Evolutionary conservation across 2,888 invertebrate species (phyloP).

Genomic region (Nephrotoma guestfalica): DNA sequence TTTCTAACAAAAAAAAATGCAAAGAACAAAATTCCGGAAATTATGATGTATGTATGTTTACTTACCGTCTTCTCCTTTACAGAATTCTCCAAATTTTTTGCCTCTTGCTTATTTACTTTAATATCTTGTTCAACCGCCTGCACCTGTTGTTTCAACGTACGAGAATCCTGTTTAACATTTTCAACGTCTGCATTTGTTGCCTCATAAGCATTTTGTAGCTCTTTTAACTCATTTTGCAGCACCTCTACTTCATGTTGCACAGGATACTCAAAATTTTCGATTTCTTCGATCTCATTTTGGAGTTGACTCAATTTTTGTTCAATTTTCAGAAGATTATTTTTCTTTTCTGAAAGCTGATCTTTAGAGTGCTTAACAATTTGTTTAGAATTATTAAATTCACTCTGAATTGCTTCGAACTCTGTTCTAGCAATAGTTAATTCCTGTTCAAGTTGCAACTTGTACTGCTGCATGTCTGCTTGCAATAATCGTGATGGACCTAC

Average conservation of each 20-base stretch:
- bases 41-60: neutral
- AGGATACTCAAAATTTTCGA: constrained; percentile 25
- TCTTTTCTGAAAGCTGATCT: constrained; percentile 8
- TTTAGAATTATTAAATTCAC: constrained; percentile 3
- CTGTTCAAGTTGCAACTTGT: neutral
- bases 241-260: constrained; percentile 23
- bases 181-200: neutral
- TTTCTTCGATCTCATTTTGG: constrained; percentile 20
- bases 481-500: constrained; percentile 40
- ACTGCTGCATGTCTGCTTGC: constrained; percentile 50
- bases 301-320: constrained; percentile 14
- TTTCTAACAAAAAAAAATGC: neutral
- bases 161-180: neutral
- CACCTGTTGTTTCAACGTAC: neutral
- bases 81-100: neutral
- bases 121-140: neutral
- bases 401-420: constrained; percentile 7
- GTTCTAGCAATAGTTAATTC: constrained; percentile 11
- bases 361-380: constrained; percentile 11
- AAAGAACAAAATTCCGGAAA: neutral
- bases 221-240: constrained; percentile 18
- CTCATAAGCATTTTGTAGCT: neutral
- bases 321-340: constrained; percentile 8
- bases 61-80: neutral
- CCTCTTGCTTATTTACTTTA: neutral